Evolutionary conservation across 2,888 invertebrate species (phyloP).

Genomic region (Leptinotarsa tumamoca): DNA sequence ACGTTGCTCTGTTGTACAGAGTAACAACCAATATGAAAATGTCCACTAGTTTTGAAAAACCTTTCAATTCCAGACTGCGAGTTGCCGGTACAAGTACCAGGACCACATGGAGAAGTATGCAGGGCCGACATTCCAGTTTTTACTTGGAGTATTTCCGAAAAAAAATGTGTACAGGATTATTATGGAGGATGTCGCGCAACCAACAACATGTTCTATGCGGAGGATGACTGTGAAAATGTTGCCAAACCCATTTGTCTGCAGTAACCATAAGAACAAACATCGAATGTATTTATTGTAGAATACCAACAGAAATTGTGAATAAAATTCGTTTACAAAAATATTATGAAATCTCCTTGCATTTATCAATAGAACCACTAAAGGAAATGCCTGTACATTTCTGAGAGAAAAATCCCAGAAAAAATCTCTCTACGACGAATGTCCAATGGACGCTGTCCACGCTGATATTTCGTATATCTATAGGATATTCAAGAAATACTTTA

Average conservation of each 20-base stretch:
- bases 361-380: not conserved
- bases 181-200: not conserved
- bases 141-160: not conserved
- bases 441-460: too few species aligned
- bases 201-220: not conserved
- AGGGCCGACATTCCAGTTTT: not conserved
- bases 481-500: too few species aligned
- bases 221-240: slow-evolving; percentile 5
- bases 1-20: too few species aligned
- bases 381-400: too few species aligned
- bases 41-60: not conserved
- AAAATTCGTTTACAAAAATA: not conserved
- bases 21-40: not conserved
- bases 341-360: not conserved
- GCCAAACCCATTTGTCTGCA: slow-evolving; percentile 15
- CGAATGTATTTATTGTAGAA: not conserved
- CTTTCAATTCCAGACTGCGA: slow-evolving; percentile 1
- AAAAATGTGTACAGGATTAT: not conserved
- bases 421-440: too few species aligned
- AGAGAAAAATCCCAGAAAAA: too few species aligned
- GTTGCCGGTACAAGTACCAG: not conserved
- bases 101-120: not conserved
- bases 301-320: not conserved
- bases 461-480: too few species aligned
- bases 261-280: not conserved